Evolutionary conservation across 2,888 invertebrate species (phyloP).

Genomic region (Nemotelus pantherinus): DNA sequence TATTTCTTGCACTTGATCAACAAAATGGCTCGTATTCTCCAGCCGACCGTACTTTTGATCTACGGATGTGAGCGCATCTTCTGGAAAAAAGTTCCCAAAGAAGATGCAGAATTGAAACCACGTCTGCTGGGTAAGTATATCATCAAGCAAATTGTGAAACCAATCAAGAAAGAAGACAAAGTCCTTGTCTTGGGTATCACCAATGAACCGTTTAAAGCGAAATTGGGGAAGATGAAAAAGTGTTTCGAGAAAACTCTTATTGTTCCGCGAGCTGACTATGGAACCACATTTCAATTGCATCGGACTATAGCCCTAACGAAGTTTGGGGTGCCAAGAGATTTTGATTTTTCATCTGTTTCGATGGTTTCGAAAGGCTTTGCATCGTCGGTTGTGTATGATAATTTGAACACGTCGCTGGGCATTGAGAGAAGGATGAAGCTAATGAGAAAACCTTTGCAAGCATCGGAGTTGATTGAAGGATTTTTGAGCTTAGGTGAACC

Average conservation of each 20-base stretch:
- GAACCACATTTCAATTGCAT: constrained; percentile 59
- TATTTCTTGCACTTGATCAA: constrained; percentile 72
- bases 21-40: constrained; percentile 70
- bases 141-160: constrained; percentile 67
- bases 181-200: constrained; percentile 68
- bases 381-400: constrained; percentile 61
- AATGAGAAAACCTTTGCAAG: constrained; percentile 53
- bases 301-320: constrained; percentile 56
- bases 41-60: constrained; percentile 71
- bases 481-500: constrained; percentile 55
- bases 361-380: constrained; percentile 59
- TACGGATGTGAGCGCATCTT: constrained; percentile 69
- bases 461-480: constrained; percentile 58
- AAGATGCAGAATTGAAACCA: constrained; percentile 64
- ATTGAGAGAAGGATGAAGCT: constrained; percentile 57
- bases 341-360: constrained; percentile 57
- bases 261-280: constrained; percentile 62
- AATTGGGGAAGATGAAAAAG: constrained; percentile 55
- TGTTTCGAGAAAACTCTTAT: constrained; percentile 60
- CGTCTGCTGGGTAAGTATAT: constrained; percentile 67
- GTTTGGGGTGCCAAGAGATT: constrained; percentile 52
- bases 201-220: constrained; percentile 67
- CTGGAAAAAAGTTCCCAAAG: constrained; percentile 65
- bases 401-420: constrained; percentile 56
- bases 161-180: constrained; percentile 68